Conservation (phyloP, 2,797 vertebrate genomes). For the Pseudomugil gertrudae region DNA sequence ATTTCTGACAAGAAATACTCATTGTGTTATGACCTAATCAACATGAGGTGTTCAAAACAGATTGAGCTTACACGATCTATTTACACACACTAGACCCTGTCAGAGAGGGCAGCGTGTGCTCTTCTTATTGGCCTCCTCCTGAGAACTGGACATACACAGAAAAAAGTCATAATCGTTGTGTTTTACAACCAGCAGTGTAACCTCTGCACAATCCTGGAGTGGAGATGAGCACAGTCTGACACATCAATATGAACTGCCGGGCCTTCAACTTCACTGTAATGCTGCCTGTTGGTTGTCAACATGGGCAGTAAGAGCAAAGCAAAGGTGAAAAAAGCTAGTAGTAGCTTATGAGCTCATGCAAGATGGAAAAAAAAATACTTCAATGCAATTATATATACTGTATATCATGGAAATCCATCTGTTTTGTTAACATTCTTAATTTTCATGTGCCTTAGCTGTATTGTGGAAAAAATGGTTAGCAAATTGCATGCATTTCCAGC, state of each 20-base stretch:
- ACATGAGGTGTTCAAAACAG: constrained; percentile 28
- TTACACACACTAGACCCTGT: constrained; percentile 38
- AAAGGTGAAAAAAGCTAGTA: constrained; percentile 47
- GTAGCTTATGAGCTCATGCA: constrained; percentile 31
- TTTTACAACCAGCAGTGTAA: constrained; percentile 38
- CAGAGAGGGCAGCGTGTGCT: constrained; percentile 27
- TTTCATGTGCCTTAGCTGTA: not conserved
- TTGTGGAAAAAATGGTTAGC: not conserved
- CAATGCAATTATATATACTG: not conserved
- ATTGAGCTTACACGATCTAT: constrained; percentile 42
- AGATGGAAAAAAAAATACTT: constrained; percentile 3
- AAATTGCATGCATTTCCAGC: not conserved
- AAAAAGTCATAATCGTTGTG: too few relatives aligned
- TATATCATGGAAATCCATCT: not conserved
- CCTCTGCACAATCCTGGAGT: constrained; percentile 30
- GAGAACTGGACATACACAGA: constrained; percentile 39
- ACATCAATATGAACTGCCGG: constrained; percentile 39
- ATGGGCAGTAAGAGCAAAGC: constrained; percentile 43
- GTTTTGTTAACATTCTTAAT: not conserved
- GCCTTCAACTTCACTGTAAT: constrained; percentile 64
- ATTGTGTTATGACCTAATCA: constrained; percentile 56
- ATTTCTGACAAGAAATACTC: constrained; percentile 45
- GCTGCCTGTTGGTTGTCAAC: constrained; percentile 63
- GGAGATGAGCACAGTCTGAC: constrained; percentile 57
- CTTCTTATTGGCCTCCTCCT: constrained; percentile 35